Evolutionary conservation across 2,113 vertebrate species (phyloP).

Genomic region (Pseudopodoces humilis): DNA sequence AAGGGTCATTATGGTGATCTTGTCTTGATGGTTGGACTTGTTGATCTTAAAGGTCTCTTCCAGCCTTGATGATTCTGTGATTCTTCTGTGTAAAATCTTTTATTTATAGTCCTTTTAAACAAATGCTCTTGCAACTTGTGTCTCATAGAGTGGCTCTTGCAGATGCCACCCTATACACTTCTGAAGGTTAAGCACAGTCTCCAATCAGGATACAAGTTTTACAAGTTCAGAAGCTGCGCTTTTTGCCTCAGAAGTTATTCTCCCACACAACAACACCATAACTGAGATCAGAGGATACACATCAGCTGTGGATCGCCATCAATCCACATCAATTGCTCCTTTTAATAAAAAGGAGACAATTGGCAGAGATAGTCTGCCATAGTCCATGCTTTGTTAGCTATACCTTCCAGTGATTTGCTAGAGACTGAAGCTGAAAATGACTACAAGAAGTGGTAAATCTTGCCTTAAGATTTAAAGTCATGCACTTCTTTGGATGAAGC

Average conservation of each 20-base stretch:
- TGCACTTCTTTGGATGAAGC: background rate
- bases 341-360: background rate
- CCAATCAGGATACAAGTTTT: background rate
- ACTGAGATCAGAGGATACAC: background rate
- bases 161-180: background rate
- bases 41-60: background rate
- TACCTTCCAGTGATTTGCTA: background rate
- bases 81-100: background rate
- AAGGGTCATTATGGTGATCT: background rate
- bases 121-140: background rate
- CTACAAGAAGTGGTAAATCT: background rate
- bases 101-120: background rate
- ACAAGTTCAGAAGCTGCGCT: background rate
- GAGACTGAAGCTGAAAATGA: background rate
- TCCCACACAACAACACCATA: background rate
- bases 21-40: background rate
- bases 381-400: background rate
- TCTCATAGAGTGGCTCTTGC: background rate
- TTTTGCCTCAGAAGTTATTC: background rate
- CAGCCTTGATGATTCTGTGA: background rate
- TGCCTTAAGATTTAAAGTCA: background rate
- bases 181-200: background rate
- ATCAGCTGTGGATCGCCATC: background rate
- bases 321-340: background rate
- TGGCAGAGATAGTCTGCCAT: background rate